phyloP scores from a whole-genome alignment of 2,888 invertebrate species.

The Calameuta pallipes region DNA sequence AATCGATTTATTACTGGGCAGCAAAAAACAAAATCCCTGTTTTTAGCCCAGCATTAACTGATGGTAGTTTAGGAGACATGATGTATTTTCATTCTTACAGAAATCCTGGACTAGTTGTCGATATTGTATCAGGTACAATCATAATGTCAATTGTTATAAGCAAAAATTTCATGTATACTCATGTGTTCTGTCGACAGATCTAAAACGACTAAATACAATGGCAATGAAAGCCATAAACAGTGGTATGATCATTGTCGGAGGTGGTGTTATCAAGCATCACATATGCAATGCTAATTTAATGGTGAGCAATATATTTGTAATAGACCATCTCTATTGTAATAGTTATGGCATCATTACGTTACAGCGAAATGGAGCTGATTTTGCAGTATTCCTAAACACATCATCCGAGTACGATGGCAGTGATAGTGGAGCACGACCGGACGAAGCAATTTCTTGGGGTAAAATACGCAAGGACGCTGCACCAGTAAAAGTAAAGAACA shows the following conservation, averaged over 20 bases:
- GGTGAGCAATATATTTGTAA: slow-evolving; percentile 67
- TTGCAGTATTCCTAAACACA: slow-evolving; percentile 94
- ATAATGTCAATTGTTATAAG: background rate
- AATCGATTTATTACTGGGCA: slow-evolving; percentile 97
- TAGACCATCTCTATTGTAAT: slow-evolving; percentile 13
- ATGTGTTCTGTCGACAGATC: slow-evolving; percentile 70
- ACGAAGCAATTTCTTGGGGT: slow-evolving; percentile 99
- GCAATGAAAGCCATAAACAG: slow-evolving; percentile 91
- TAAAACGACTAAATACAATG: slow-evolving; percentile 90
- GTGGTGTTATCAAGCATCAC: slow-evolving; percentile 98
- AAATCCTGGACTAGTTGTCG: slow-evolving; percentile 91
- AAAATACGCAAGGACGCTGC: slow-evolving; percentile 90
- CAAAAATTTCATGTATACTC: slow-evolving; percentile 1
- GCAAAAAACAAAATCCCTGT: slow-evolving; percentile 96
- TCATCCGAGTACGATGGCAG: slow-evolving; percentile 97
- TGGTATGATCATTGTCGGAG: slow-evolving; percentile 97
- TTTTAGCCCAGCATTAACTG: slow-evolving; percentile 97
- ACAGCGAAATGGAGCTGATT: slow-evolving; percentile 96
- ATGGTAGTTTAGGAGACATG: slow-evolving; percentile 98
- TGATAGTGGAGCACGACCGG: slow-evolving; percentile 97
- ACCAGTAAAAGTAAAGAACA: slow-evolving; percentile 81
- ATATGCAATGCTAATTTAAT: slow-evolving; percentile 99
- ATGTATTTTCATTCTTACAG: slow-evolving; percentile 97
- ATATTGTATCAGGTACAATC: slow-evolving; percentile 84
- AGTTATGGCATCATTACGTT: slow-evolving; percentile 32